phyloP scores from a whole-genome alignment of 2,888 invertebrate species.

The Drosophila hamatofila region DNA sequence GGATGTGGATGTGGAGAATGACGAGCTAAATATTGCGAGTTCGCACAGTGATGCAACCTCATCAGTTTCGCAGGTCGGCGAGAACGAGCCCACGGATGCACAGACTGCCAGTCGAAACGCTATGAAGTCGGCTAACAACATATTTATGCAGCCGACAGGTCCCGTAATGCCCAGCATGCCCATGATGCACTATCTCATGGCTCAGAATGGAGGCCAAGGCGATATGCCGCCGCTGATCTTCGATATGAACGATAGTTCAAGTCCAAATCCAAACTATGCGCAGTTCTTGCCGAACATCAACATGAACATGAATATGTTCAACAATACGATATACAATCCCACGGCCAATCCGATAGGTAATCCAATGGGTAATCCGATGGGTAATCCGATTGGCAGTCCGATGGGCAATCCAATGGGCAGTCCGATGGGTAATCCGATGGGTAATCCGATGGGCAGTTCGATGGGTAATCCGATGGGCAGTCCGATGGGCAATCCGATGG shows the following conservation, averaged over 20 bases:
- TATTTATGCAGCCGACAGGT: conserved; percentile 41
- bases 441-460: no score
- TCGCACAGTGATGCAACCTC: accelerated
- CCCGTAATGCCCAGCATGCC: conserved; percentile 44
- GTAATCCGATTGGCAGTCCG: no score
- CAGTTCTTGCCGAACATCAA: conserved; percentile 31
- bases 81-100: neutral
- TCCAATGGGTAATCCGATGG: neutral
- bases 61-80: no score
- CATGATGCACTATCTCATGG: conserved; percentile 10
- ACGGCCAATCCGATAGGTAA: neutral
- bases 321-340: no score
- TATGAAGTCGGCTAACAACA: conserved; percentile 13
- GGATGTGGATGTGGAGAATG: neutral
- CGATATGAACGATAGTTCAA: conserved; percentile 11
- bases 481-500: neutral
- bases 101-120: neutral
- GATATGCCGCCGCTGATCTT: conserved; percentile 14
- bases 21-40: neutral
- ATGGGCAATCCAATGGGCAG: no score
- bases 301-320: conserved; percentile 8
- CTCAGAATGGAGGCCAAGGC: neutral
- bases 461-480: no score
- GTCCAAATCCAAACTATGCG: neutral
- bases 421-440: no score